These are phyloP conservation scores for Drosophila oshimai DNA, from an alignment of 1,140 invertebrate genomes.

Conservation along the genomic window DNA sequence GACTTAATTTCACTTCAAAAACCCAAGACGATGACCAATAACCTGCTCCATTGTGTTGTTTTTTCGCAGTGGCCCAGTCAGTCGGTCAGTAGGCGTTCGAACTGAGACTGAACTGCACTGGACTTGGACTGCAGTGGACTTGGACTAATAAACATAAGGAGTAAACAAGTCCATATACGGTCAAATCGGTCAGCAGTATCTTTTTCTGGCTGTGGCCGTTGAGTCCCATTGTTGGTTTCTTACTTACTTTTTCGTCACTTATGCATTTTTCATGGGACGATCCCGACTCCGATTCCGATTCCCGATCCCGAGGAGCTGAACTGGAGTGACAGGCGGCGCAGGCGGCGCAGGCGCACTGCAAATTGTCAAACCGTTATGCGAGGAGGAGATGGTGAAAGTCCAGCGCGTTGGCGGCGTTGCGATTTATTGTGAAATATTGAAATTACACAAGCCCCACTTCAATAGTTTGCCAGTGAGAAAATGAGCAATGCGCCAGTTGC, in stretches of 20 bases:
- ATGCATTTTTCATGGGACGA: constrained; percentile 70
- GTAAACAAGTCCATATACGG: constrained; percentile 75
- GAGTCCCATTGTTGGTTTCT: constrained; percentile 48
- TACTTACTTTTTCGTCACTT: constrained; percentile 49
- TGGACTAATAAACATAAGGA: constrained; percentile 75
- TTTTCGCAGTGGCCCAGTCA: constrained; percentile 9
- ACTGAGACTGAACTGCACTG: not conserved
- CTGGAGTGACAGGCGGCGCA: constrained; percentile 41
- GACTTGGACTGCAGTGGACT: constrained; percentile 5
- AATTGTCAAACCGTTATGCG: constrained; percentile 73
- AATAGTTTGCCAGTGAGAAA: constrained; percentile 47
- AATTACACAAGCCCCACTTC: constrained; percentile 58
- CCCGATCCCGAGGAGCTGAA: constrained; percentile 5
- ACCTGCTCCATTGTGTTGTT: constrained; percentile 33
- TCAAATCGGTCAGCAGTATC: constrained; percentile 69
- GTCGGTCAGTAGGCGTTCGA: constrained; percentile 47
- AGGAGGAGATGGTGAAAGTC: constrained; percentile 56
- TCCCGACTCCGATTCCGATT: not conserved
- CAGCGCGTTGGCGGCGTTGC: constrained; percentile 57
- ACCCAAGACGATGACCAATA: constrained; percentile 30
- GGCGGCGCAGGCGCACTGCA: constrained; percentile 50
- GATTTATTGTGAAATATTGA: constrained; percentile 80
- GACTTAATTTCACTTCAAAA: constrained; percentile 51
- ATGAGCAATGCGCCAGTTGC: constrained; percentile 60
- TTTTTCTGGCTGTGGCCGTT: constrained; percentile 34